Percentiles rank a stretch among this genome's conserved stretches.
phyloP scores from a whole-genome alignment of 1,140 invertebrate genomes.

The Halictus rubicundus region DNA sequence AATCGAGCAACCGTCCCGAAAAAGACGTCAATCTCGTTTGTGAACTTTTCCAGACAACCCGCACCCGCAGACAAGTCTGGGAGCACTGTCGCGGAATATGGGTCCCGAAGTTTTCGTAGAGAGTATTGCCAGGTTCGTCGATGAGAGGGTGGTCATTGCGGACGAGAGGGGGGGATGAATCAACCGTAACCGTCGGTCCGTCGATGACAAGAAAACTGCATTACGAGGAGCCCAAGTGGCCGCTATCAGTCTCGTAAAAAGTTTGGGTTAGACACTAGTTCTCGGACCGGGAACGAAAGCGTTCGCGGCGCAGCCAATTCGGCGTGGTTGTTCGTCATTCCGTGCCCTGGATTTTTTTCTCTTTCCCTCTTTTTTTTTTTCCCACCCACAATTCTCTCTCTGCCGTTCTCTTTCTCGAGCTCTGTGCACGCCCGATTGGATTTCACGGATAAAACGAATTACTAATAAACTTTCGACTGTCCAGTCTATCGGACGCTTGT shows the following conservation, averaged over 20 bases:
- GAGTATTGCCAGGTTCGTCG: not conserved
- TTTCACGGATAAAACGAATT: conserved; percentile 43
- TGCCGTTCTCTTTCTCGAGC: not conserved
- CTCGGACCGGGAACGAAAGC: not conserved
- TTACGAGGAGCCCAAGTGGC: conserved; percentile 45
- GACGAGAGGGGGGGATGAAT: conserved; percentile 22
- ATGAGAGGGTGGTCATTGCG: not conserved
- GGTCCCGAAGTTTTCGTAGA: conserved; percentile 21
- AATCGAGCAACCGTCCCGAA: conserved; percentile 17
- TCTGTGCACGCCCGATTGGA: conserved; percentile 12
- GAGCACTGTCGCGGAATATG: conserved; percentile 17
- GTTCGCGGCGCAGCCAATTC: conserved; percentile 6
- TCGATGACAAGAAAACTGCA: conserved; percentile 63
- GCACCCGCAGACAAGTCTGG: conserved; percentile 24
- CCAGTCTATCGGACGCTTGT: conserved; percentile 17
- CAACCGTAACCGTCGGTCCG: conserved; percentile 32
- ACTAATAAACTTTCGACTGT: conserved; percentile 39
- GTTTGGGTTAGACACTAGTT: conserved; percentile 47
- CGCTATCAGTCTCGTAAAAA: conserved; percentile 42
- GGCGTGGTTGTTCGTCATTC: conserved; percentile 11
- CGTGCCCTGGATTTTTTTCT: not conserved
- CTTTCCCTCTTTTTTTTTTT: not conserved
- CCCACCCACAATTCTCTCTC: not conserved
- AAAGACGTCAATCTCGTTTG: conserved; percentile 15
- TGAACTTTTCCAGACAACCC: conserved; percentile 2